Conservation (phyloP, 1,140 invertebrate species). For the Neuroterus valhalla region DNA sequence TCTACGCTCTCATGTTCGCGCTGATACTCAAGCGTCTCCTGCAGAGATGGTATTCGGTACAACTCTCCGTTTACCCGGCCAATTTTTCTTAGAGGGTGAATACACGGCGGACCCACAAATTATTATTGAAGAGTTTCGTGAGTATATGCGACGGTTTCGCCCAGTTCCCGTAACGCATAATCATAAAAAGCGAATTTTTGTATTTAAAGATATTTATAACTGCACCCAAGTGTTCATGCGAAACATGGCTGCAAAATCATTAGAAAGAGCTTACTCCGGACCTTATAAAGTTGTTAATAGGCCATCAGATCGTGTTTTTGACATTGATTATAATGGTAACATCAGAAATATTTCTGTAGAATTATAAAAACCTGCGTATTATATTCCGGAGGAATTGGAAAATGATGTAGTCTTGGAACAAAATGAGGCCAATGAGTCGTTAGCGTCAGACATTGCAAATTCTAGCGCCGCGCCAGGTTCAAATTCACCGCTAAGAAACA, state of each 20-base stretch:
- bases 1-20: too few species aligned
- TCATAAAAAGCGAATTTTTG: conserved; percentile 34
- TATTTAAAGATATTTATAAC: conserved; percentile 31
- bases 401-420: too few species aligned
- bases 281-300: conserved; percentile 37
- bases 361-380: conserved; percentile 1
- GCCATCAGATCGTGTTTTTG: not conserved
- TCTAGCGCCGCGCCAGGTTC: too few species aligned
- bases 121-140: conserved; percentile 37
- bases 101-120: conserved; percentile 3
- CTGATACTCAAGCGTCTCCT: too few species aligned
- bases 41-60: too few species aligned
- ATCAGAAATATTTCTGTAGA: not conserved
- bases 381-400: too few species aligned
- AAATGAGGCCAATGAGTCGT: too few species aligned
- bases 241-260: conserved; percentile 22
- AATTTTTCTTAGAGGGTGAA: too few species aligned
- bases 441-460: too few species aligned
- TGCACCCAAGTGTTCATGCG: conserved; percentile 42
- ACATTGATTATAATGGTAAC: not conserved
- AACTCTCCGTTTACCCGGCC: too few species aligned
- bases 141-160: conserved; percentile 25
- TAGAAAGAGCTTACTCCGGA: conserved; percentile 43
- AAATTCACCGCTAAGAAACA: too few species aligned
- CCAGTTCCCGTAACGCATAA: conserved; percentile 13